A percentile compares a stretch with the other conserved stretches of the same genome.
Evolutionary conservation across 2,888 invertebrate genomes (phyloP).

Genomic region (Odontothrips loti): DNA sequence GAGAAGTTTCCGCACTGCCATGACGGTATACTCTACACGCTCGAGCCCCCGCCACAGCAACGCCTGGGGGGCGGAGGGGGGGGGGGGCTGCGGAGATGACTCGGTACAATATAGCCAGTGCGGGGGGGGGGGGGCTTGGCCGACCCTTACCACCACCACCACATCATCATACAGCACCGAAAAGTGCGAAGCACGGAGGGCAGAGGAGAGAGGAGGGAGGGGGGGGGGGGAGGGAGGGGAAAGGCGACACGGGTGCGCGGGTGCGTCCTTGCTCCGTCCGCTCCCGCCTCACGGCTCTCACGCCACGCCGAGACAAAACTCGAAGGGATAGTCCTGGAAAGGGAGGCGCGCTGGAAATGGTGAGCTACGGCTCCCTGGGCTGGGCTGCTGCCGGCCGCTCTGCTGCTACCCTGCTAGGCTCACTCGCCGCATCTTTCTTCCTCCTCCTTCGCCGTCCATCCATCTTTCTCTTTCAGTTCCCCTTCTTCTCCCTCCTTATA

Average conservation of each 20-base stretch:
- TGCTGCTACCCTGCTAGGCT: too few species aligned
- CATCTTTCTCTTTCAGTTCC: background rate
- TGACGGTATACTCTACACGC: too few species aligned
- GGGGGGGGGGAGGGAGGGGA: background rate
- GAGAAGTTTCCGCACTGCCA: too few species aligned
- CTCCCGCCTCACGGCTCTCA: background rate
- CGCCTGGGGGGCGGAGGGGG: too few species aligned
- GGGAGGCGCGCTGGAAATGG: background rate
- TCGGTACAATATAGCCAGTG: too few species aligned
- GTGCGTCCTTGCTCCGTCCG: background rate
- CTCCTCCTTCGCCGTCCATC: background rate
- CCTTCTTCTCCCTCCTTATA: background rate
- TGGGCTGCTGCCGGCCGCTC: background rate
- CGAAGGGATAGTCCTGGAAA: too few species aligned
- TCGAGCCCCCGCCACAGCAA: too few species aligned
- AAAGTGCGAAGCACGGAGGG: background rate
- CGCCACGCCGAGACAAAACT: background rate
- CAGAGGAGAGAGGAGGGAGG: background rate
- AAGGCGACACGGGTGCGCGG: background rate
- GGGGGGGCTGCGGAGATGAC: too few species aligned
- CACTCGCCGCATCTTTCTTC: background rate
- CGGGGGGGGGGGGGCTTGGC: too few species aligned
- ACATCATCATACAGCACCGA: too few species aligned
- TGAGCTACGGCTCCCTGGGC: slow-evolving; percentile 1
- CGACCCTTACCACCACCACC: background rate